Percentiles rank a stretch among this genome's conserved stretches.
These are phyloP conservation scores for Luffia ferchaultella DNA, from an alignment of 2,888 invertebrate genomes.

Conservation along the genomic window DNA sequence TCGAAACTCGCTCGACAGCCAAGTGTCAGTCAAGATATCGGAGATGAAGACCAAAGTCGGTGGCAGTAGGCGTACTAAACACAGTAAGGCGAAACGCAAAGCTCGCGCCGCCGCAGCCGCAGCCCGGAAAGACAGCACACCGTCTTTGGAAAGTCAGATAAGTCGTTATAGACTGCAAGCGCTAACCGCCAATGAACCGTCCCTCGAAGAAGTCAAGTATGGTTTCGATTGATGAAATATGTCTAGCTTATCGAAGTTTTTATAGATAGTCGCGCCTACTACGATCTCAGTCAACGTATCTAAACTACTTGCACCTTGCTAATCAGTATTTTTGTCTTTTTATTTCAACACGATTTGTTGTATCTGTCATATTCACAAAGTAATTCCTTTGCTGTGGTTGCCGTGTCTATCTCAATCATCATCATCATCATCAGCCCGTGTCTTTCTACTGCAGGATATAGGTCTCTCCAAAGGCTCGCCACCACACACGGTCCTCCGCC, in stretches of 20 bases:
- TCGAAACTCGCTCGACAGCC: conserved; percentile 88
- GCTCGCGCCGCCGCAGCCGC: conserved; percentile 43
- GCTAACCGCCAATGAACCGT: conserved; percentile 62
- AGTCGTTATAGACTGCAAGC: conserved; percentile 73
- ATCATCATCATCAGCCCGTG: no score
- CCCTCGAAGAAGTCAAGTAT: conserved; percentile 59
- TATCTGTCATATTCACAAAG: no score
- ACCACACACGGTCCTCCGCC: no score
- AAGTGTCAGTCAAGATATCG: conserved; percentile 84
- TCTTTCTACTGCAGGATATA: no score
- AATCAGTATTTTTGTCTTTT: no score
- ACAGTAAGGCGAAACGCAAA: conserved; percentile 39
- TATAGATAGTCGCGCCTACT: no score
- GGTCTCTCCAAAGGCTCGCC: no score
- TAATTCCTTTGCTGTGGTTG: no score
- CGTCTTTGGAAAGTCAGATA: conserved; percentile 83
- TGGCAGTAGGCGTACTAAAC: conserved; percentile 57
- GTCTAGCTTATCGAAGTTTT: not conserved
- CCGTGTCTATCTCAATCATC: no score
- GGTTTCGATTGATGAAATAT: conserved; percentile 42
- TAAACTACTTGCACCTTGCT: conserved; percentile 36
- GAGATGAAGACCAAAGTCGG: conserved; percentile 81
- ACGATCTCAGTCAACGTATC: no score
- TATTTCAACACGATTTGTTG: no score
- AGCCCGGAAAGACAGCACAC: conserved; percentile 72